Conservation (phyloP, 2,797 vertebrate species). For the Helarctos malayanus region DNA sequence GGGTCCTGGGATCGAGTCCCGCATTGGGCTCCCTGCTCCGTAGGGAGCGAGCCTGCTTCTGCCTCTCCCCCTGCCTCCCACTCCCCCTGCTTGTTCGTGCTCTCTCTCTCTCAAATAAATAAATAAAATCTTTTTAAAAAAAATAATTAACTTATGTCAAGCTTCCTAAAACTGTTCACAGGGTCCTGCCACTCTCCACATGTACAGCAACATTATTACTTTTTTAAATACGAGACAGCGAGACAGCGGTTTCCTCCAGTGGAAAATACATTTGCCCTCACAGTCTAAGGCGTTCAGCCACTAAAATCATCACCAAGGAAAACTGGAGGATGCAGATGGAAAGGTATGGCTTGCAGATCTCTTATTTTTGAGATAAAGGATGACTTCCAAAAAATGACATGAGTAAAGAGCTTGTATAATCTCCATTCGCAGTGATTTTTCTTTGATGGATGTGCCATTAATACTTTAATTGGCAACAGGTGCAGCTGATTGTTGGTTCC, state of each 20-base stretch:
- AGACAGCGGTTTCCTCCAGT: conserved; percentile 63
- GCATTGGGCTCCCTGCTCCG: not conserved
- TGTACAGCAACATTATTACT: conserved; percentile 84
- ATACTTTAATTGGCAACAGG: conserved; percentile 95
- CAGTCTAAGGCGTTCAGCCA: conserved; percentile 75
- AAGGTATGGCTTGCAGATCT: conserved; percentile 87
- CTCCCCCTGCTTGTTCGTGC: not conserved
- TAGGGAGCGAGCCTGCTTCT: not conserved
- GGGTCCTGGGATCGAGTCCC: not conserved
- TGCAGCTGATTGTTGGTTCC: conserved; percentile 92
- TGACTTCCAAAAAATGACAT: conserved; percentile 89
- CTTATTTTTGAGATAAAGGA: conserved; percentile 89
- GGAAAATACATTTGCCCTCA: conserved; percentile 74
- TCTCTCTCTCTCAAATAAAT: not conserved
- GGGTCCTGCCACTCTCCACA: conserved; percentile 83
- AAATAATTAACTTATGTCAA: conserved; percentile 88
- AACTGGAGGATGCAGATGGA: conserved; percentile 73
- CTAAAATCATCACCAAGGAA: conserved; percentile 66
- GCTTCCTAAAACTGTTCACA: conserved; percentile 87
- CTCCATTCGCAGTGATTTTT: conserved; percentile 90
- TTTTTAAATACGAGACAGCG: conserved; percentile 81
- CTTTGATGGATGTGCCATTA: conserved; percentile 93
- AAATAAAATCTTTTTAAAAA: not conserved
- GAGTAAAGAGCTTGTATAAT: conserved; percentile 88
- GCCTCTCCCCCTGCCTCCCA: not conserved